Conservation (phyloP, 1,140 invertebrate genomes). For the Drosophila novamexicana region DNA sequence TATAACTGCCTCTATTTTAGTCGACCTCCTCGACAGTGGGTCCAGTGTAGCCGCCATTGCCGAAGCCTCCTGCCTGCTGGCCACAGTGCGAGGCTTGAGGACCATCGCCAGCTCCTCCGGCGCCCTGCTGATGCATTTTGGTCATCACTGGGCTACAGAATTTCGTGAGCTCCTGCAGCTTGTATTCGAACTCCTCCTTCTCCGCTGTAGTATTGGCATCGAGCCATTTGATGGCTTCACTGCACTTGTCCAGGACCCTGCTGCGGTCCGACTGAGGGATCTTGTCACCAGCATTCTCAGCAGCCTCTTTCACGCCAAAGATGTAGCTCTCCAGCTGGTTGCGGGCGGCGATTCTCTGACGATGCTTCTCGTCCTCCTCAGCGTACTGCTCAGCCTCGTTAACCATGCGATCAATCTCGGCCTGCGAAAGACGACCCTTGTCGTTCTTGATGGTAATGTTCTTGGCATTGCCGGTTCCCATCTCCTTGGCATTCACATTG, state of each 20-base stretch:
- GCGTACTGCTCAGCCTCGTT: slow-evolving; percentile 87
- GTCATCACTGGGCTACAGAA: slow-evolving; percentile 87
- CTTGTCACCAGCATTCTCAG: slow-evolving; percentile 85
- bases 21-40: slow-evolving; percentile 91
- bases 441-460: slow-evolving; percentile 95
- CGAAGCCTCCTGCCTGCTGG: slow-evolving; percentile 84
- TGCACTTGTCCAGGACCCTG: slow-evolving; percentile 85
- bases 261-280: slow-evolving; percentile 42
- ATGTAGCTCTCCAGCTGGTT: slow-evolving; percentile 90
- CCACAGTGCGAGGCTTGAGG: slow-evolving; percentile 75
- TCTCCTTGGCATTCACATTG: slow-evolving; percentile 87
- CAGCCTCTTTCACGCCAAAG: slow-evolving; percentile 88
- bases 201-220: slow-evolving; percentile 87
- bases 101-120: slow-evolving; percentile 64
- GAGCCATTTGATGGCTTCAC: slow-evolving; percentile 87
- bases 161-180: slow-evolving; percentile 86
- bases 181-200: slow-evolving; percentile 88
- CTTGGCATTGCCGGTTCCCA: slow-evolving; percentile 85
- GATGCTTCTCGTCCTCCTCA: slow-evolving; percentile 89
- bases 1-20: slow-evolving; percentile 78
- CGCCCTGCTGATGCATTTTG: slow-evolving; percentile 85
- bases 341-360: slow-evolving; percentile 87
- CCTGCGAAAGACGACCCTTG: slow-evolving; percentile 91
- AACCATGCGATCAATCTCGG: slow-evolving; percentile 92
- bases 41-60: slow-evolving; percentile 72